Evolutionary conservation across 2,888 invertebrate species (phyloP), one percentile per base, ranked within the genome.

Genomic region (Melinaea menophilus): DNA sequence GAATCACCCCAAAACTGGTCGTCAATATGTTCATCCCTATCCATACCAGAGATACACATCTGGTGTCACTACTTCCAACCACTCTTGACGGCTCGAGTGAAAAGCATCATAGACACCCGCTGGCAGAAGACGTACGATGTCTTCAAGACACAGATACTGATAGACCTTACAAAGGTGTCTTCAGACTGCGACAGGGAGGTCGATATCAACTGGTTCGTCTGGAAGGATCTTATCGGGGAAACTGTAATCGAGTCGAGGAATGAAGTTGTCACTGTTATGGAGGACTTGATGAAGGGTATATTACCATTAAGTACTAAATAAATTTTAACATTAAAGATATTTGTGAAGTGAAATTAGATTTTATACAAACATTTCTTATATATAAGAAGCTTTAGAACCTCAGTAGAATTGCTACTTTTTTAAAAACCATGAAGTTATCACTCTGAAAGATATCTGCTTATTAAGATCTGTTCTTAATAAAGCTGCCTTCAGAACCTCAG

Each of bases 21-120:
- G 3, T 77, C 82, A 9, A 92, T 95, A 54, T 94, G 94, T 78
- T 80, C 87, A 12, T 91, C 93, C 3, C 85, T 94, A 0, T 88
- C 91, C 63, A 84, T 95, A 13, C 88, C 88, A 0, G 85, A 84
- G 22, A 82, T 83, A 2, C 93, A 94, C 70, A 94, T 95, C 5
- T 96, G 95, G 94, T 92, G 92, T 51, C 91, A 92, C 68, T 94
- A 94, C 76, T 96, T 95, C 83, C 94, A 95, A 78, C 94, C 94
- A 0, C 80, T 95, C 5, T 86, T 96, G 45, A 95, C 95, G n/a
- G 83, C 92, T 47, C 90, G 96, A 51, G 94, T 94, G 11, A 92
- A 93, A 73, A 88, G 91, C 3, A 92, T 95, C 59, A 92, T 95
- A 22, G 87, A 84, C 74, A 83, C 63, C 68, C 83, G 82, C 69